Base-by-base conservation (phyloP, 2,113 vertebrate species). In the Pseudorectes ferrugineus region DNA sequence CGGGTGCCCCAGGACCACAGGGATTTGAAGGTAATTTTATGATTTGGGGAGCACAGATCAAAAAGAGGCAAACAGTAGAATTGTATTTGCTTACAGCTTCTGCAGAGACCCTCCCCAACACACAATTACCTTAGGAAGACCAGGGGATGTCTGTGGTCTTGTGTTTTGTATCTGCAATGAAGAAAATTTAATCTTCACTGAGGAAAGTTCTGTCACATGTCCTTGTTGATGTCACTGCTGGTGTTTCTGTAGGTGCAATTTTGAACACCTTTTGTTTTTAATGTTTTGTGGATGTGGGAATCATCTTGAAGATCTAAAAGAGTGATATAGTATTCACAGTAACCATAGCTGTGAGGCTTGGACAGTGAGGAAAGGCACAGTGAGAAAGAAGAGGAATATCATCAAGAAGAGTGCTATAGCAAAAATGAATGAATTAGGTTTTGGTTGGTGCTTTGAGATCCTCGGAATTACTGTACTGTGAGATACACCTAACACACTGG, bases 21-120 rank as follows among this genome's bases (percentile, higher is more conserved):
- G 99, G 99, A 93, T 97, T 97, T 71, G 98, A 98, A 98, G 99
- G 99, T 98, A 92, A 96, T 59, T 59, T 57, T 86, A 31, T 71
- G 25, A 33, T 73, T 57, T 76, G 54, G 15, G 21, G 21, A 72
- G 40, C 72, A 51, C 20, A 51, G 43, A 45, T 79, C 28, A 36
- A 42, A 42, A 75, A 78, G 61, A 73, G 71, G 28, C 23, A 23
- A 35, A 29, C 8, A 17, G n/a, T 26, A 61, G 63, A 74, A 40
- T 35, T 62, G n/a, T 42, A 10, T 87, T 89, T 72, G 61, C 48
- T 66, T 67, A 8, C 28, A 35, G 24, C 36, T 38, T 70, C 79
- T 86, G 58, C 68, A 94, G 65, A 84, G 33, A 79, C 22, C 24
- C 22, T 90, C 23, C 22, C 14, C 31, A 75, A 7, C 20, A 83